Evolutionary conservation across 2,113 vertebrate species (phyloP).

Genomic region (Oryzias curvinotus): DNA sequence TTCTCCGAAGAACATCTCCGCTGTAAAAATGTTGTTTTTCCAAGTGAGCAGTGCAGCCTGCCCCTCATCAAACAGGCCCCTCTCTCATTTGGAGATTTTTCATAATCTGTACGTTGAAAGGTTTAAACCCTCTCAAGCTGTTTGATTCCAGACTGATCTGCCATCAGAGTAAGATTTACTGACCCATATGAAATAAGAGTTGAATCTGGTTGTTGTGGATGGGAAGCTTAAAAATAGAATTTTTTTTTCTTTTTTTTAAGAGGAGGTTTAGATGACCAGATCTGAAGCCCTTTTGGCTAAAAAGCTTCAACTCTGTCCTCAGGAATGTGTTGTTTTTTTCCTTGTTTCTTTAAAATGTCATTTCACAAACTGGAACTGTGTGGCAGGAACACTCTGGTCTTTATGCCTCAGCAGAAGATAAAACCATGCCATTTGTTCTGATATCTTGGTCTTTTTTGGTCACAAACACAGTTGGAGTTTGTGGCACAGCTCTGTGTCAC

Average conservation of each 20-base stretch:
- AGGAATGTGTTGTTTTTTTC: constrained; percentile 19
- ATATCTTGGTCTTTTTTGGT: constrained; percentile 48
- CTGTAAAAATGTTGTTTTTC: constrained; percentile 59
- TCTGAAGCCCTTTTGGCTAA: constrained; percentile 16
- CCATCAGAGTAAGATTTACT: background rate
- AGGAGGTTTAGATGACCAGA: background rate
- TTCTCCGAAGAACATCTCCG: constrained; percentile 52
- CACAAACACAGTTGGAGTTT: constrained; percentile 23
- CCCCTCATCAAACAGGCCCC: constrained; percentile 21
- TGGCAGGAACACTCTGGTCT: constrained; percentile 19
- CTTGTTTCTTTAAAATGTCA: constrained; percentile 52
- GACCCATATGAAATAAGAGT: background rate
- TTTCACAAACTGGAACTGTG: constrained; percentile 34
- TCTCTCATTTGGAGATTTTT: constrained; percentile 27
- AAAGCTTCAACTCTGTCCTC: background rate
- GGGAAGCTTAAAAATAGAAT: background rate
- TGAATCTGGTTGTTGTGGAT: background rate
- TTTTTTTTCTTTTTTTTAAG: background rate
- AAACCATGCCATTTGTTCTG: constrained; percentile 51
- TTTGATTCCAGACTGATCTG: constrained; percentile 15
- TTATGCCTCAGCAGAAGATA: constrained; percentile 24
- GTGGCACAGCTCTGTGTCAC: constrained; percentile 23
- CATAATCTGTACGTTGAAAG: constrained; percentile 57
- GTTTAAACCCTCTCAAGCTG: constrained; percentile 45
- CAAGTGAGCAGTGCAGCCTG: constrained; percentile 26